Evolutionary conservation across 1,140 invertebrate species (phyloP).

Genomic region (Cotesia glomerata): DNA sequence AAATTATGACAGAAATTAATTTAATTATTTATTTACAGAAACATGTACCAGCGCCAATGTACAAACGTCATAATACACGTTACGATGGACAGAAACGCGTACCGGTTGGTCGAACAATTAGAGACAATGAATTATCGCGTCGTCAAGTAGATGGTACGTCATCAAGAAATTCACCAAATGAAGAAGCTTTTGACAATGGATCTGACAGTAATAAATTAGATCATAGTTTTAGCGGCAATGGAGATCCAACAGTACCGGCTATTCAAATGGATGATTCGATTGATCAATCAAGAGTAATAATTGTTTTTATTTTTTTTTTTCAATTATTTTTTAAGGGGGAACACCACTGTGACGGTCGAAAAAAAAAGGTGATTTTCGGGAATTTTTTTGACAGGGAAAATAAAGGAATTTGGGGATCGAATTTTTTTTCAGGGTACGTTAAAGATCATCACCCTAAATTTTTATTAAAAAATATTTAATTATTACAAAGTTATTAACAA

Average conservation of each 20-base stretch:
- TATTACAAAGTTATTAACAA: too few relatives aligned
- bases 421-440: too few relatives aligned
- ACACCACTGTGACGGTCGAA: too few relatives aligned
- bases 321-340: constrained; percentile 19
- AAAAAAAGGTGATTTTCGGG: too few relatives aligned
- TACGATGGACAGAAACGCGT: constrained; percentile 65
- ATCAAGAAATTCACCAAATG: constrained; percentile 21
- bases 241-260: constrained; percentile 49
- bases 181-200: constrained; percentile 23
- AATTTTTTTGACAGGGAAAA: too few relatives aligned
- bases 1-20: constrained; percentile 3
- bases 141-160: constrained; percentile 29
- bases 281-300: constrained; percentile 41
- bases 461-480: too few relatives aligned
- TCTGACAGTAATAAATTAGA: constrained; percentile 40
- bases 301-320: constrained; percentile 27
- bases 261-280: constrained; percentile 51
- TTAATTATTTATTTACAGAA: constrained; percentile 40
- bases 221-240: constrained; percentile 36
- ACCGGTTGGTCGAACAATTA: constrained; percentile 52
- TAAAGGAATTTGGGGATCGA: too few relatives aligned
- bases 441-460: too few relatives aligned
- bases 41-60: constrained; percentile 49
- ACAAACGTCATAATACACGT: constrained; percentile 53
- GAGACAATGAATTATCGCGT: constrained; percentile 37